phyloP scores from a whole-genome alignment of 1,140 invertebrate genomes.

The Panagrolaimus sp. region DNA sequence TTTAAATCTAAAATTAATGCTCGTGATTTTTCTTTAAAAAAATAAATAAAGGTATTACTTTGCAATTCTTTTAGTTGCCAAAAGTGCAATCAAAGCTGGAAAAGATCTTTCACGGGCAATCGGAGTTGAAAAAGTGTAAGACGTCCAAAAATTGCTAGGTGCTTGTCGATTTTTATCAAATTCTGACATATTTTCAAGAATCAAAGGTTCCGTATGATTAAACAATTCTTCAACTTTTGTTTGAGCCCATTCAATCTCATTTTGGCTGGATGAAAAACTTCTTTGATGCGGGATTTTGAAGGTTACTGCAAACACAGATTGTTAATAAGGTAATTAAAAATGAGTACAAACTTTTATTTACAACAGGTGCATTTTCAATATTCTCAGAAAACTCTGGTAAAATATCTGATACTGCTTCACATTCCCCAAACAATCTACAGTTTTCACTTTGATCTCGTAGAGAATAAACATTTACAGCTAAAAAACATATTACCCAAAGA shows the following conservation, averaged over 20 bases:
- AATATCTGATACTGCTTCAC: background rate
- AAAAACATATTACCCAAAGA: no score
- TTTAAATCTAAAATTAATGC: background rate
- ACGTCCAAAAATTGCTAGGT: background rate
- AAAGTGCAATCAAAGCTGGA: background rate
- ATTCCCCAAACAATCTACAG: slow-evolving; percentile 1
- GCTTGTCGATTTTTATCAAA: background rate
- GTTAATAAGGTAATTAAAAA: background rate
- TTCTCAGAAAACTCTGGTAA: no score
- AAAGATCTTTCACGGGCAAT: background rate
- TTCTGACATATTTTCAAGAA: background rate
- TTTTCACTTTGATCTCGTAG: background rate
- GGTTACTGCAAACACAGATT: slow-evolving; percentile 4
- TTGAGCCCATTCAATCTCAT: slow-evolving; percentile 1
- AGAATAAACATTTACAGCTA: no score
- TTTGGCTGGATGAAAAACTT: background rate
- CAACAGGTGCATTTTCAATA: no score
- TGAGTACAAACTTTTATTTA: background rate
- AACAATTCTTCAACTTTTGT: background rate
- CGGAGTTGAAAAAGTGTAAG: background rate
- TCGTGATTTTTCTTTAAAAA: background rate
- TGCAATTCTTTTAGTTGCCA: background rate
- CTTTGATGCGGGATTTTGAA: background rate
- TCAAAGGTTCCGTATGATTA: background rate
- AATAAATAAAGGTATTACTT: background rate